Conservation (phyloP, 2,797 vertebrate species). For the Sebastes iracundus region DNA sequence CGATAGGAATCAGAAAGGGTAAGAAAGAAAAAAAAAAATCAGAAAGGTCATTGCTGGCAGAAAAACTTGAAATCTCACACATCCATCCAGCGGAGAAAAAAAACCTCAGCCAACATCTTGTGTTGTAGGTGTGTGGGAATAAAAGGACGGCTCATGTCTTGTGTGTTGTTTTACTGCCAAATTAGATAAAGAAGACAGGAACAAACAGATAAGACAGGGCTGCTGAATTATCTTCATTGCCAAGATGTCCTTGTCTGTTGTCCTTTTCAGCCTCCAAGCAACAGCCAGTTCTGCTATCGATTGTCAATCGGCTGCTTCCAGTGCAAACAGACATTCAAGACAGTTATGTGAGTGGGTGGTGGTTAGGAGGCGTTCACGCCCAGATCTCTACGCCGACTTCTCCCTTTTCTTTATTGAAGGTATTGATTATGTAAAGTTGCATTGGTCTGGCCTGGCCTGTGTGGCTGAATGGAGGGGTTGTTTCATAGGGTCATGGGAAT, state of each 20-base stretch:
- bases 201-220: slow-evolving; percentile 65
- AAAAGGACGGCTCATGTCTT: slow-evolving; percentile 13
- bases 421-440: slow-evolving; percentile 76
- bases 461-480: slow-evolving; percentile 31
- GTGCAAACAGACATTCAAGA: slow-evolving; percentile 47
- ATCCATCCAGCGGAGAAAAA: slow-evolving; percentile 18
- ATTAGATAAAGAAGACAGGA: slow-evolving; percentile 75
- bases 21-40: slow-evolving; percentile 4
- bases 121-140: slow-evolving; percentile 9
- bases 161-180: slow-evolving; percentile 36
- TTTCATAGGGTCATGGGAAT: slow-evolving; percentile 77
- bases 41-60: slow-evolving; percentile 61
- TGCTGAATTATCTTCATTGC: slow-evolving; percentile 69
- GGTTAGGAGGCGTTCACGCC: slow-evolving; percentile 6
- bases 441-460: slow-evolving; percentile 37
- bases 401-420: slow-evolving; percentile 13
- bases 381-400: slow-evolving; percentile 26
- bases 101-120: slow-evolving; percentile 14
- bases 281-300: slow-evolving; percentile 61
- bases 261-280: slow-evolving; percentile 66
- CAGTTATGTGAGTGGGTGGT: slow-evolving; percentile 11
- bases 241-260: slow-evolving; percentile 74
- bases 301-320: slow-evolving; percentile 63
- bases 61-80: slow-evolving; percentile 45
- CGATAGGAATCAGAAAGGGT: slow-evolving; percentile 52